Conservation (phyloP, 2,113 vertebrate species). For the Etheostoma spectabile region DNA sequence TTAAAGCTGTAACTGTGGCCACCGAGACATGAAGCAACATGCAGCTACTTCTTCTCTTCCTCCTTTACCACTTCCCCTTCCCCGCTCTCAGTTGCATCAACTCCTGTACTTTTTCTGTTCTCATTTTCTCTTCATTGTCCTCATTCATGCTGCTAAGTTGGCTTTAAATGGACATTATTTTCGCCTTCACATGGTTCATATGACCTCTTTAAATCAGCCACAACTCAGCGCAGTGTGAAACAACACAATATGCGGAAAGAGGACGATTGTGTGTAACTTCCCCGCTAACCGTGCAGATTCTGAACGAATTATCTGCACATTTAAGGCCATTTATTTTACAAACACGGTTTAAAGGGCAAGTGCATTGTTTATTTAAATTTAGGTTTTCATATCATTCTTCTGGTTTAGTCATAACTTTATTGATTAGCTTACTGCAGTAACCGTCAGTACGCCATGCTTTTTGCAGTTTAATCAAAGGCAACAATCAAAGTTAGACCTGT, state of each 20-base stretch:
- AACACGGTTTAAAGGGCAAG: neutral
- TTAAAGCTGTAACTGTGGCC: conserved; percentile 33
- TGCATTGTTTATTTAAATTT: too few species aligned
- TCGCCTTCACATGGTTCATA: neutral
- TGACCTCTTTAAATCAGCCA: conserved; percentile 14
- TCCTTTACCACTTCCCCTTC: conserved; percentile 66
- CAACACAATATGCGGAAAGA: neutral
- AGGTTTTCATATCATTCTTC: too few species aligned
- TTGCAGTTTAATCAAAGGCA: neutral
- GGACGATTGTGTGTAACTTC: neutral
- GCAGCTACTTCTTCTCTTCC: conserved; percentile 53
- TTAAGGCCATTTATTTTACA: neutral
- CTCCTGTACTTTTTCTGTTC: neutral
- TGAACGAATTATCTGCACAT: neutral
- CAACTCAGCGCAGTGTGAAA: neutral
- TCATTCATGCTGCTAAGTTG: conserved; percentile 33
- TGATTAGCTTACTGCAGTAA: too few species aligned
- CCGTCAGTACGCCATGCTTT: too few species aligned
- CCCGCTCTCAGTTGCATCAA: conserved; percentile 46
- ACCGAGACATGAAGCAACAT: conserved; percentile 33
- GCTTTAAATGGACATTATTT: conserved; percentile 56
- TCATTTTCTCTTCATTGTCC: conserved; percentile 26
- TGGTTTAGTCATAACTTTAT: too few species aligned
- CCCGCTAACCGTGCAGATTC: neutral
- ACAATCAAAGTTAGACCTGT: neutral